phyloP scores from a whole-genome alignment of 2,113 vertebrate species.

The Mastomys natalensis region DNA sequence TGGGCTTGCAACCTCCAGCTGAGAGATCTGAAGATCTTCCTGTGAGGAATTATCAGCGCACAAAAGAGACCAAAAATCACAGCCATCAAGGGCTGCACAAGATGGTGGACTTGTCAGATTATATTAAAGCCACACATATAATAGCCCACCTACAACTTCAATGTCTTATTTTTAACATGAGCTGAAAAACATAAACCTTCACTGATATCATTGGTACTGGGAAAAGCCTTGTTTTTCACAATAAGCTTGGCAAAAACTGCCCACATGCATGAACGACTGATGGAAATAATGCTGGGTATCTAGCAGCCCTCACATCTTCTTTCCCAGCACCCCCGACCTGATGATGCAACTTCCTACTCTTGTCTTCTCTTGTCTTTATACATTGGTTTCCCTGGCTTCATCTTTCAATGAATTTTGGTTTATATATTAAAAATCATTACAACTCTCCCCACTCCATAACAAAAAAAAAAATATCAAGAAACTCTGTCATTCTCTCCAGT shows the following conservation, averaged over 20 bases:
- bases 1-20: neutral
- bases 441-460: neutral
- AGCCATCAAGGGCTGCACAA: neutral
- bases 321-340: neutral
- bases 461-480: neutral
- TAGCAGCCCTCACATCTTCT: neutral
- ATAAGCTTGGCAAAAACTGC: no score
- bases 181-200: neutral
- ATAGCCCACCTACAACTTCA: neutral
- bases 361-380: neutral
- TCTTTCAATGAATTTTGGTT: neutral
- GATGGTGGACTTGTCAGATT: neutral
- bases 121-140: neutral
- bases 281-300: neutral
- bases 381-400: neutral
- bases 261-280: neutral
- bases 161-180: neutral
- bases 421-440: neutral
- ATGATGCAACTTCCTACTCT: neutral
- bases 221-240: neutral
- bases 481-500: neutral
- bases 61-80: neutral
- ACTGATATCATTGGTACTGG: neutral
- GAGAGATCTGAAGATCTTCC: neutral
- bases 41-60: neutral